These are phyloP conservation scores for Paraplagusia blochii DNA, from an alignment of 2,113 vertebrate genomes.

Conservation along the genomic window DNA sequence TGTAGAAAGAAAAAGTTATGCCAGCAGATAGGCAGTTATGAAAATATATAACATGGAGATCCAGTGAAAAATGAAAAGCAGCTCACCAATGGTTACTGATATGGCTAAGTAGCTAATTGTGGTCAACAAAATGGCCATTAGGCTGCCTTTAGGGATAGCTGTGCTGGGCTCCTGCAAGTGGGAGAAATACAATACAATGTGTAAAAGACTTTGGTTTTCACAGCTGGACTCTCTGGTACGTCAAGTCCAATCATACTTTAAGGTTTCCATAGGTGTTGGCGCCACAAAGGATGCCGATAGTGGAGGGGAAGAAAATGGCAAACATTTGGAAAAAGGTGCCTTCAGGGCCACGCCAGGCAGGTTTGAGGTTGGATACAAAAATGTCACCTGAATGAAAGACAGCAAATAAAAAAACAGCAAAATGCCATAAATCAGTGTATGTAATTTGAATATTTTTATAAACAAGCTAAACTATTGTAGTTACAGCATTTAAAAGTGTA, in stretches of 20 bases:
- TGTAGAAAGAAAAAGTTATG: too few relatives aligned
- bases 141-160: slow-evolving; percentile 74
- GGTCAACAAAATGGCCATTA: slow-evolving; percentile 74
- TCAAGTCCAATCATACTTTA: slow-evolving; percentile 52
- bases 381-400: slow-evolving; percentile 57
- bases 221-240: not conserved
- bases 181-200: not conserved
- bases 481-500: too few relatives aligned
- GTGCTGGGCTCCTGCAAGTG: slow-evolving; percentile 63
- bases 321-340: slow-evolving; percentile 75
- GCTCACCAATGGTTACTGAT: slow-evolving; percentile 64
- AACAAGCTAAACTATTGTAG: not conserved
- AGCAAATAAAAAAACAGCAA: not conserved
- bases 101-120: slow-evolving; percentile 69
- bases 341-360: slow-evolving; percentile 47
- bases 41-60: not conserved
- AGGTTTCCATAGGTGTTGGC: slow-evolving; percentile 78
- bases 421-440: not conserved
- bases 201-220: not conserved
- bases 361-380: slow-evolving; percentile 69
- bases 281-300: slow-evolving; percentile 75
- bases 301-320: slow-evolving; percentile 78
- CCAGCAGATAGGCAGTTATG: not conserved
- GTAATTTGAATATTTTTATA: not conserved
- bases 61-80: not conserved